phyloP scores from a whole-genome alignment of 2,113 vertebrate species.

The Thymallus thymallus region DNA sequence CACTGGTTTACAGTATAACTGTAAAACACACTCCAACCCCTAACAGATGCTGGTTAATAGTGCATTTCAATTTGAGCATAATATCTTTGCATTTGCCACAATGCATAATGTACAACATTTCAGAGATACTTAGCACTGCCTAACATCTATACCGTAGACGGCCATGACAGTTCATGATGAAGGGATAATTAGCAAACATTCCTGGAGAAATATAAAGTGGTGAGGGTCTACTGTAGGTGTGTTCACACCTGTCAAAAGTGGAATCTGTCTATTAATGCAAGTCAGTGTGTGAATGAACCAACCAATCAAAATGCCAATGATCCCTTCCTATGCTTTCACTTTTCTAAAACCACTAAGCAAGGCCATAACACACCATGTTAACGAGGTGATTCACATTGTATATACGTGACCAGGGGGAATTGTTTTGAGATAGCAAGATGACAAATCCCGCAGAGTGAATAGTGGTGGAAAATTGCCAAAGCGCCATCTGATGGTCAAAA shows the following conservation, averaged over 20 bases:
- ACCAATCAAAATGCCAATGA: slow-evolving; percentile 2
- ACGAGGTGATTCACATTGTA: neutral
- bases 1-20: slow-evolving; percentile 65
- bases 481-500: slow-evolving; percentile 29
- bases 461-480: neutral
- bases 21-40: slow-evolving; percentile 19
- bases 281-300: neutral
- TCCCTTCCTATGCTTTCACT: neutral
- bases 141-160: too few relatives aligned
- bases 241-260: neutral
- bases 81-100: slow-evolving; percentile 1
- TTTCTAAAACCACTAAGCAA: too few relatives aligned
- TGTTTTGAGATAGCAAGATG: too few relatives aligned
- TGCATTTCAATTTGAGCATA: slow-evolving; percentile 51
- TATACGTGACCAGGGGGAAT: neutral
- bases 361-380: too few relatives aligned
- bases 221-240: neutral
- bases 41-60: slow-evolving; percentile 31
- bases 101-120: neutral
- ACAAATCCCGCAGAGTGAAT: neutral
- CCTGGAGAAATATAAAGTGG: neutral
- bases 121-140: neutral
- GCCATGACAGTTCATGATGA: neutral
- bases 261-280: neutral
- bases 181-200: neutral